Conservation (phyloP, 2,888 invertebrate species). For the Teinopalpus imperialis region DNA sequence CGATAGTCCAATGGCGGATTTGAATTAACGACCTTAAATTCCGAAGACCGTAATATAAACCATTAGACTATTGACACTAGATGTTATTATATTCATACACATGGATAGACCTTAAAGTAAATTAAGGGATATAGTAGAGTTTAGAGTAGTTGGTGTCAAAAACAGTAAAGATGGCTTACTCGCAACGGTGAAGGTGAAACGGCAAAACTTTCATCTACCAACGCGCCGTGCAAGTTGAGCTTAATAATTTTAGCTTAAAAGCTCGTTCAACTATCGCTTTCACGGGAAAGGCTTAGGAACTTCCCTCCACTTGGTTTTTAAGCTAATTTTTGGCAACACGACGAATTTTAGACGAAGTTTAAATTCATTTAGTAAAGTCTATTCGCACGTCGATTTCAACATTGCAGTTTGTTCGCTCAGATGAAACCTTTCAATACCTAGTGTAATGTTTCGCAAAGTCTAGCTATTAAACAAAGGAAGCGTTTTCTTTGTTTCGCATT, state of each 20-base stretch:
- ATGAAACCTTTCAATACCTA: slow-evolving; percentile 9
- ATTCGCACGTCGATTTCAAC: slow-evolving; percentile 8
- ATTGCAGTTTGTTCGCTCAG: neutral
- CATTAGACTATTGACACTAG: no score
- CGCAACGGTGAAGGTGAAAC: slow-evolving; percentile 39
- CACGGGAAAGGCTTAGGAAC: slow-evolving; percentile 63
- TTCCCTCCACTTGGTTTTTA: slow-evolving; percentile 57
- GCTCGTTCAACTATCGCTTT: slow-evolving; percentile 67
- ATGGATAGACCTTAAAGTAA: no score
- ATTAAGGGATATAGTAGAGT: slow-evolving; percentile 1
- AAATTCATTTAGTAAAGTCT: slow-evolving; percentile 36
- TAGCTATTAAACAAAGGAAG: slow-evolving; percentile 13
- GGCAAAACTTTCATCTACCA: slow-evolving; percentile 56
- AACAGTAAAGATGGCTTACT: slow-evolving; percentile 25
- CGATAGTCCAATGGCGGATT: no score
- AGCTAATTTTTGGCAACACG: slow-evolving; percentile 66
- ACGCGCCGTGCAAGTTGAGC: slow-evolving; percentile 61
- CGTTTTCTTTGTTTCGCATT: slow-evolving; percentile 8
- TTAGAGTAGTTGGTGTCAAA: slow-evolving; percentile 13
- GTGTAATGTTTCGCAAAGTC: slow-evolving; percentile 18
- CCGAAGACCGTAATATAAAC: no score
- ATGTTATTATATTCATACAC: no score
- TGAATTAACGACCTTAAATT: no score
- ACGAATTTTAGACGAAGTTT: slow-evolving; percentile 40
- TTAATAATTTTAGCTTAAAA: slow-evolving; percentile 79